Conservation (phyloP, 2,888 invertebrate species). For the Cataglyphis altisquamis region DNA sequence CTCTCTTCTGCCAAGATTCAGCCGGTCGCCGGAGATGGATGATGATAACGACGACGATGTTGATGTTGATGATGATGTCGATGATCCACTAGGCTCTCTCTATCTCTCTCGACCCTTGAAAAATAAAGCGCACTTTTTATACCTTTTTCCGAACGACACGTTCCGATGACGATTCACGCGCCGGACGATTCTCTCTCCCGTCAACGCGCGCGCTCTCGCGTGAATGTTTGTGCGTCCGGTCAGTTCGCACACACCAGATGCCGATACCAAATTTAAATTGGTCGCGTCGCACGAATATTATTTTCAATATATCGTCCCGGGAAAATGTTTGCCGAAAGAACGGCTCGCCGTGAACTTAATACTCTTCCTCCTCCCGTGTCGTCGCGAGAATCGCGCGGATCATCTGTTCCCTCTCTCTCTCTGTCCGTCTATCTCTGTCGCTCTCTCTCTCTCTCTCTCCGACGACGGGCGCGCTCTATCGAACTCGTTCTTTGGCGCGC, state of each 20-base stretch:
- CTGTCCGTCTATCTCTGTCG: neutral
- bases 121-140: neutral
- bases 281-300: neutral
- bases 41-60: neutral
- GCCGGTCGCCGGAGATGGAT: neutral
- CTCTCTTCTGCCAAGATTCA: neutral
- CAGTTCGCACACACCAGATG: neutral
- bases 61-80: neutral
- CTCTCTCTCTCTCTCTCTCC: neutral
- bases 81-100: too few relatives aligned
- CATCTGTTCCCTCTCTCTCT: conserved; percentile 7
- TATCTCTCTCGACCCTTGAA: neutral
- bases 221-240: neutral
- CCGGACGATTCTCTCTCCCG: conserved; percentile 25
- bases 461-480: conserved; percentile 32
- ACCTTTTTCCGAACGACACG: neutral
- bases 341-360: neutral
- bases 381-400: conserved; percentile 27
- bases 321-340: neutral
- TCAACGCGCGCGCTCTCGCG: conserved; percentile 36
- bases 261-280: conserved; percentile 37
- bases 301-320: neutral
- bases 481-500: conserved; percentile 32
- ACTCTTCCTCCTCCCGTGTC: neutral
- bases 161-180: conserved; percentile 16